Conservation (phyloP, 2,113 vertebrate genomes). For the Pteropus alecto region DNA sequence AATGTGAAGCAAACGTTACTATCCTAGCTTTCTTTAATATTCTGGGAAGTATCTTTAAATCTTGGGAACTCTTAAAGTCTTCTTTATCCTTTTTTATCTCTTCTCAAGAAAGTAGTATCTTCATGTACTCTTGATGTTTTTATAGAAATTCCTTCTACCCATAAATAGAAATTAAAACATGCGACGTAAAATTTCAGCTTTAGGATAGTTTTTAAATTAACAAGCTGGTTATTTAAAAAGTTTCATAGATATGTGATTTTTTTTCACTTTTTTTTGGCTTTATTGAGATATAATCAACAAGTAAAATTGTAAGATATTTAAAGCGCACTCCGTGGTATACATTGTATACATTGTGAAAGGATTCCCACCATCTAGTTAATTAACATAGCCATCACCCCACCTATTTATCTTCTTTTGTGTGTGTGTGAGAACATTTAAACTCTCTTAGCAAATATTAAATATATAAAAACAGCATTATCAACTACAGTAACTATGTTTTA, state of each 20-base stretch:
- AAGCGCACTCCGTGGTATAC: not conserved
- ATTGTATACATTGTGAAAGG: not conserved
- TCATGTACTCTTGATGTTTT: not conserved
- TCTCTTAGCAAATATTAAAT: not conserved
- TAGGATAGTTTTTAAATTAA: not conserved
- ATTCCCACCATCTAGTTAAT: not conserved
- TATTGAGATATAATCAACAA: not conserved
- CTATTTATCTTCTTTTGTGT: not conserved
- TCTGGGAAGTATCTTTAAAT: not conserved
- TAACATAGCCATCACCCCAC: not conserved
- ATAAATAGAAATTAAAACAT: not conserved
- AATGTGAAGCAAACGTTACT: not conserved
- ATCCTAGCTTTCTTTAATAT: not conserved
- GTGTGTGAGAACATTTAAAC: not conserved
- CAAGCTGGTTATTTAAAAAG: slow-evolving; percentile 13
- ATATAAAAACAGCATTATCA: not conserved
- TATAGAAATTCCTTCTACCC: not conserved
- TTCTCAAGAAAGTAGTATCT: slow-evolving; percentile 31
- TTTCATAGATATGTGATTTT: not conserved
- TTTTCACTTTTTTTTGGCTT: not conserved
- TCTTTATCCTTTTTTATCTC: slow-evolving; percentile 1
- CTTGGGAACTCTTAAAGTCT: not conserved
- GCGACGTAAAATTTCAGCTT: not conserved
- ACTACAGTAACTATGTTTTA: not conserved
- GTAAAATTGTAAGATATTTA: not conserved